Conservation (phyloP, 2,113 vertebrate species). For the Proterorhinus semilunaris region DNA sequence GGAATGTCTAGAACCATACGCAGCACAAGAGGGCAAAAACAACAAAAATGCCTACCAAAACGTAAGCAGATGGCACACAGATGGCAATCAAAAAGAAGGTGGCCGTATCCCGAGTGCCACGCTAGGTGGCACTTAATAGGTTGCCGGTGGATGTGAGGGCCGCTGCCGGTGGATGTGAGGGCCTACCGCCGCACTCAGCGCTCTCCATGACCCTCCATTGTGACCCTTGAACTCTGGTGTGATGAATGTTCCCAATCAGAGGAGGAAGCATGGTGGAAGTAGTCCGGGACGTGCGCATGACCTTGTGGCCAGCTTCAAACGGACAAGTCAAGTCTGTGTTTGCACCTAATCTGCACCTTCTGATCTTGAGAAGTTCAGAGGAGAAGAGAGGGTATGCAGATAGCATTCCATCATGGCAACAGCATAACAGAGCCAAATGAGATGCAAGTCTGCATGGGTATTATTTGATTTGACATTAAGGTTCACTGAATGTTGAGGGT, state of each 20-base stretch:
- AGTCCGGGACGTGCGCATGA: constrained; percentile 64
- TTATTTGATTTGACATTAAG: no score
- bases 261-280: constrained; percentile 72
- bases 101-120: no score
- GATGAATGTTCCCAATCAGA: constrained; percentile 75
- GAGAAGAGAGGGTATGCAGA: not conserved
- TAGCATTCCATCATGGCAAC: no score
- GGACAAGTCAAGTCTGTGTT: constrained; percentile 43
- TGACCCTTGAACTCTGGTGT: constrained; percentile 66
- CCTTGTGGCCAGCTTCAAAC: constrained; percentile 66
- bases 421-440: no score
- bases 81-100: no score
- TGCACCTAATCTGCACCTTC: constrained; percentile 56
- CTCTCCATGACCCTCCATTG: constrained; percentile 51
- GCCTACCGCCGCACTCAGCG: constrained; percentile 13
- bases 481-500: no score
- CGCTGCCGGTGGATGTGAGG: constrained; percentile 30
- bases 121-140: no score
- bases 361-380: constrained; percentile 22
- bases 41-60: no score
- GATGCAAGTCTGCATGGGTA: no score
- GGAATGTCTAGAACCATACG: no score
- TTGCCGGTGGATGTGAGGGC: constrained; percentile 30
- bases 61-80: no score
- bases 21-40: no score